Percentiles rank a stretch among this genome's conserved stretches.
Conservation (phyloP, 2,797 vertebrate species). For the Pteropus rufus region DNA sequence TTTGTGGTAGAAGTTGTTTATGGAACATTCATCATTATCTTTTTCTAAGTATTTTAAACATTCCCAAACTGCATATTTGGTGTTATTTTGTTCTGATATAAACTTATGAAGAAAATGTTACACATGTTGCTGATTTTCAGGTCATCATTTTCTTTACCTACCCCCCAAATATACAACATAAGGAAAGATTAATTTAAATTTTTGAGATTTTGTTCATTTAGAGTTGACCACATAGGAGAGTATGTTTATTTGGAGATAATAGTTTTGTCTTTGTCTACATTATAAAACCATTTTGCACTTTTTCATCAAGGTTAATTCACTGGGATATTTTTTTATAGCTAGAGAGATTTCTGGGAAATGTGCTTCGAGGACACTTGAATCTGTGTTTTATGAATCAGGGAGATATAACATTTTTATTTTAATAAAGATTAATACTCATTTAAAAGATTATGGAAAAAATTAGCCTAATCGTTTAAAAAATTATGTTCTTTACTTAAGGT, state of each 20-base stretch:
- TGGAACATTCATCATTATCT: slow-evolving; percentile 2
- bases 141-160: not conserved
- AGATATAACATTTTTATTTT: not conserved
- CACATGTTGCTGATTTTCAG: slow-evolving; percentile 29
- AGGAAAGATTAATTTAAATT: not conserved
- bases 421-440: not conserved
- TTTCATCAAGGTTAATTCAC: slow-evolving; percentile 1
- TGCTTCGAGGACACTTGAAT: not conserved
- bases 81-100: slow-evolving; percentile 34
- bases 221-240: not conserved
- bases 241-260: not conserved
- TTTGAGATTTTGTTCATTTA: slow-evolving; percentile 30
- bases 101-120: slow-evolving; percentile 38
- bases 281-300: not conserved
- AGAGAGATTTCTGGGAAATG: not conserved
- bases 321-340: not conserved
- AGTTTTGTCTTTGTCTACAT: not conserved
- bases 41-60: slow-evolving; percentile 36
- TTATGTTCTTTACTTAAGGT: not conserved
- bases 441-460: not conserved
- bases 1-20: slow-evolving; percentile 8
- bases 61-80: slow-evolving; percentile 18
- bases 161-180: not conserved
- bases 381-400: slow-evolving; percentile 4
- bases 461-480: not conserved